phyloP scores from a whole-genome alignment of 2,888 invertebrate genomes.

The Ochropleura plecta region DNA sequence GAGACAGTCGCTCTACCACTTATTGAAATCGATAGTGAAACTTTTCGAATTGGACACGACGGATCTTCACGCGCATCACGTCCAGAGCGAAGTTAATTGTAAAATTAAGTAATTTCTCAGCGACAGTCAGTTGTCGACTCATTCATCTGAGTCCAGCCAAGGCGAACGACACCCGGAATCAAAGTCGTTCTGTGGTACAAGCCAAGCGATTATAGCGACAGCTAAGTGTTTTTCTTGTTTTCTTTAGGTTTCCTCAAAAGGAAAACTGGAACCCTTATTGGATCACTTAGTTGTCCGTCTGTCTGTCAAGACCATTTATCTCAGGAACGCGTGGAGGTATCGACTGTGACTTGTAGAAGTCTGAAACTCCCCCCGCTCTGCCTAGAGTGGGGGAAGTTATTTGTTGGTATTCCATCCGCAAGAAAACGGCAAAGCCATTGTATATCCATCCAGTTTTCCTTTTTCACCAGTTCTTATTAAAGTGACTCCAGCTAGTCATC shows the following conservation, averaged over 20 bases:
- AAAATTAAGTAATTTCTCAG: slow-evolving; percentile 72
- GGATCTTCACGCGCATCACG: slow-evolving; percentile 60
- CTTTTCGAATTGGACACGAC: slow-evolving; percentile 52
- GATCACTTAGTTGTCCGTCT: too few species aligned
- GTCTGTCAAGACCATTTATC: too few species aligned
- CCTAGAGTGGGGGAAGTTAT: too few species aligned
- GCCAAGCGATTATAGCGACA: neutral
- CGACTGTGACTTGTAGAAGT: too few species aligned
- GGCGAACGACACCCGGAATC: slow-evolving; percentile 69
- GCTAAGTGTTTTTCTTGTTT: neutral
- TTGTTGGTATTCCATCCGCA: too few species aligned
- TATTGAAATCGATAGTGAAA: slow-evolving; percentile 56
- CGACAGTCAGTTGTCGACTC: slow-evolving; percentile 59
- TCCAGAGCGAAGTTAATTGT: slow-evolving; percentile 66
- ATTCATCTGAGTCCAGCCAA: slow-evolving; percentile 70
- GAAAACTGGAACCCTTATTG: too few species aligned
- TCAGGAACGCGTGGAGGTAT: too few species aligned
- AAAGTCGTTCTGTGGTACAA: slow-evolving; percentile 42
- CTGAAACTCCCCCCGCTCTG: too few species aligned
- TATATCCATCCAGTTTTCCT: neutral
- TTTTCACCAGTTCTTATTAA: neutral
- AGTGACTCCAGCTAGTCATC: neutral
- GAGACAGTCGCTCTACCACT: neutral
- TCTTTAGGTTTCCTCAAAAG: too few species aligned
- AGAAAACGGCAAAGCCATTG: too few species aligned